Evolutionary conservation across 2,888 invertebrate genomes (phyloP), one percentile per base, ranked within the genome.

Genomic region (Itoplectis maculator): DNA sequence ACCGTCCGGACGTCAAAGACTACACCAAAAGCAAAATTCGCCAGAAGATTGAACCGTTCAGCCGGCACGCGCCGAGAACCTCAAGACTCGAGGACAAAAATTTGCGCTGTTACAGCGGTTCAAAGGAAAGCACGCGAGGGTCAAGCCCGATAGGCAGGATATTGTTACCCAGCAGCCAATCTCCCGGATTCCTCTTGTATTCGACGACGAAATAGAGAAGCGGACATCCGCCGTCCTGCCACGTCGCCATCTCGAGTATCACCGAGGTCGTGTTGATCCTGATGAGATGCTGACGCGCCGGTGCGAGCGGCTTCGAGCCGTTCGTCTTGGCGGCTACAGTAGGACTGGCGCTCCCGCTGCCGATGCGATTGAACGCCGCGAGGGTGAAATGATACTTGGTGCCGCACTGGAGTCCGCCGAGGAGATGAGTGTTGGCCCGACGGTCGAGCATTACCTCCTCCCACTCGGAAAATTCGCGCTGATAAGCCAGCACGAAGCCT

Each of bases 381-480:
- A 93, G 81, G 42, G 91, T 92, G 87, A 93, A 93, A 81, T 93
- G 92, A 81, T 93, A 93, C 66, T 87, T 91, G 54, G 93, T 92
- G 15, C 93, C 93, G 85, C 93, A 93, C 68, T 90, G 91, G 68
- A 93, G 86, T 5, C 90, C 90, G 49, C 92, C 91, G 69, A 93
- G 88, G 7, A 92, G 89, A 84, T 92, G 91, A 37, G 91, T 93
- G 63, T 88, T 88, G 20, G 94, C 42, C 1, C 94, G 93, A 0
- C 94, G 92, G 81, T 94, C 94, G 59, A 95, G 88, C 84, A 93
- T 91, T 11, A 94, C 90, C 86, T 94, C 94, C 78, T 94, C 94
- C 94, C 94, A 94, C 63, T 94, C 94, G n/a, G 92, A 94, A 72
- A 93, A 93, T 84, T 94, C 94, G 4, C 93, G 93, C 37, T 94